Evolutionary conservation across 1,140 invertebrate species (phyloP).

Genomic region (Drosophila kanapiae): DNA sequence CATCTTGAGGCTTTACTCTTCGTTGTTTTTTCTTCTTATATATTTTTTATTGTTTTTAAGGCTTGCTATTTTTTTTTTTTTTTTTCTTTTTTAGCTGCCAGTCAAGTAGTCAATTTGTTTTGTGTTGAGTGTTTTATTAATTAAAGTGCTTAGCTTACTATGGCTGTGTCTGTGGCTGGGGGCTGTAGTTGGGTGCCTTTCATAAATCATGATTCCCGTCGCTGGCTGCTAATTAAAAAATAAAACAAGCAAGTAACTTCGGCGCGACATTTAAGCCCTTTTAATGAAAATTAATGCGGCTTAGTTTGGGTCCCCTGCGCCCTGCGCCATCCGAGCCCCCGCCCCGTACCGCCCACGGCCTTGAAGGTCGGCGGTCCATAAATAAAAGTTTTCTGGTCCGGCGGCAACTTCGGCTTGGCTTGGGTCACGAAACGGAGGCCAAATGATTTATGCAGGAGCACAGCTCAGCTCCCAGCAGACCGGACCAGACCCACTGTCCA

Average conservation of each 20-base stretch:
- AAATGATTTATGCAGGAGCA: constrained; percentile 73
- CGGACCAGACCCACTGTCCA: constrained; percentile 37
- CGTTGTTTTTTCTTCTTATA: constrained; percentile 9
- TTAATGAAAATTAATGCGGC: constrained; percentile 82
- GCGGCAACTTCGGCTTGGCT: constrained; percentile 21
- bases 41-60: constrained; percentile 36
- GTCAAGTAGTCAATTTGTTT: constrained; percentile 77
- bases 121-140: constrained; percentile 78
- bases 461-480: constrained; percentile 42
- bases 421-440: constrained; percentile 58
- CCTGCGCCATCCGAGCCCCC: not conserved
- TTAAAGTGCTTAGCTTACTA: constrained; percentile 72
- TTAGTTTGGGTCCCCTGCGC: constrained; percentile 35
- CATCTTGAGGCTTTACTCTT: constrained; percentile 44
- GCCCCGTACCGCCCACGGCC: not conserved
- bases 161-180: constrained; percentile 26
- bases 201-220: constrained; percentile 68
- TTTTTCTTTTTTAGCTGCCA: constrained; percentile 39
- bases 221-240: constrained; percentile 75
- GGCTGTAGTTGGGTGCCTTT: constrained; percentile 49
- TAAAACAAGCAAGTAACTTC: constrained; percentile 76
- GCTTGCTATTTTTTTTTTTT: constrained; percentile 17
- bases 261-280: constrained; percentile 76
- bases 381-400: constrained; percentile 66
- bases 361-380: constrained; percentile 54